phyloP scores from a whole-genome alignment of 2,888 invertebrate species.

The Spisula solida region DNA sequence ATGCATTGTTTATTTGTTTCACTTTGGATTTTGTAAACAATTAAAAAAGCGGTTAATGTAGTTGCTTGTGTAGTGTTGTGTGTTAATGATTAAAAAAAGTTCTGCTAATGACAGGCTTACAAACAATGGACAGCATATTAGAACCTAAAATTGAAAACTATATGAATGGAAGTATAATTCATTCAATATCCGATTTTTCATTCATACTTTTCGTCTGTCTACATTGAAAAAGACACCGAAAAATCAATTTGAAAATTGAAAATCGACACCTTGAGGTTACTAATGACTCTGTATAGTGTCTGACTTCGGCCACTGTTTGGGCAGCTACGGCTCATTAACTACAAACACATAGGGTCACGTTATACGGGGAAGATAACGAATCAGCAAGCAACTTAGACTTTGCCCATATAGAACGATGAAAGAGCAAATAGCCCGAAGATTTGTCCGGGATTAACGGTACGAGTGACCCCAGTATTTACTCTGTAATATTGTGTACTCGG shows the following conservation, averaged over 20 bases:
- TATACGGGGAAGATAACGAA: conserved; percentile 14
- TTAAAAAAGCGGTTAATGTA: no score
- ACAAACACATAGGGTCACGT: not conserved
- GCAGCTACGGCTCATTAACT: conserved; percentile 8
- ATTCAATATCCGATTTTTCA: not conserved
- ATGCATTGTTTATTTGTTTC: no score
- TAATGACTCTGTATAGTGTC: not conserved
- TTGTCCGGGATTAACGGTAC: conserved; percentile 12
- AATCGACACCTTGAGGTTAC: not conserved
- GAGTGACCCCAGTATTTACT: not conserved
- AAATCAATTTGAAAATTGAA: conserved; percentile 27
- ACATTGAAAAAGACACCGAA: not conserved
- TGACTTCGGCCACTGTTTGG: not conserved
- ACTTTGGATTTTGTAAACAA: no score
- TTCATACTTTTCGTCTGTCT: not conserved
- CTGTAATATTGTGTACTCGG: not conserved
- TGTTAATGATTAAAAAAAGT: no score
- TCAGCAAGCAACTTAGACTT: not conserved
- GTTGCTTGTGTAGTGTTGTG: no score
- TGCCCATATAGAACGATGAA: conserved; percentile 4
- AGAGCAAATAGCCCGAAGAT: not conserved
- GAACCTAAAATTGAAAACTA: not conserved
- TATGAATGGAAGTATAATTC: not conserved
- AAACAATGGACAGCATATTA: no score
- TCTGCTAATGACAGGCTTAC: no score